Conservation (phyloP, 2,113 vertebrate species). For the Anolis carolinensis region DNA sequence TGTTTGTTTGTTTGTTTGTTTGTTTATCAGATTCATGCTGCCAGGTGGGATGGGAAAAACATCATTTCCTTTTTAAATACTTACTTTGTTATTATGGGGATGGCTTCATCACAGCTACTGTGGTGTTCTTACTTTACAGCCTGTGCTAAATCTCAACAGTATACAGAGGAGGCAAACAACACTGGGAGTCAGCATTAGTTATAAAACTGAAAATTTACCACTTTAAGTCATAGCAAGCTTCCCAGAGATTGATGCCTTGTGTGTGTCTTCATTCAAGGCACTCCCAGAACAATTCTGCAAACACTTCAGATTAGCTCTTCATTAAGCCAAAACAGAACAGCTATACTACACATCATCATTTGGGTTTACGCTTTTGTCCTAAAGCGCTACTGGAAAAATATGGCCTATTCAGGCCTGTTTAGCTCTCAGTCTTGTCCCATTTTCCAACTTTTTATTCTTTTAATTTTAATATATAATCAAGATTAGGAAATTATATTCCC, state of each 20-base stretch:
- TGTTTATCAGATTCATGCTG: neutral
- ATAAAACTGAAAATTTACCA: neutral
- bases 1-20: no score
- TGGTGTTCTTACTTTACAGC: neutral
- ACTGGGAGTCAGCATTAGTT: neutral
- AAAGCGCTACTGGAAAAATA: constrained; percentile 32
- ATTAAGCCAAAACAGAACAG: constrained; percentile 1
- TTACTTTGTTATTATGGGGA: neutral
- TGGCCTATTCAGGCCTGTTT: constrained; percentile 28
- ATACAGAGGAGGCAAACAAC: rapidly evolving
- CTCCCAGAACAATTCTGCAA: constrained; percentile 31
- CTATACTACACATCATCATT: neutral
- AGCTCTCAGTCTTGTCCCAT: constrained; percentile 49
- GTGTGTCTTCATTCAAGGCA: constrained; percentile 14
- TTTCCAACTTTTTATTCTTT: constrained; percentile 63
- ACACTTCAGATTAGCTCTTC: neutral
- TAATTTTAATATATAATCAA: constrained; percentile 72
- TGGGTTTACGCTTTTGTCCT: constrained; percentile 15
- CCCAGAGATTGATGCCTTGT: constrained; percentile 39
- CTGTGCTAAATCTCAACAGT: neutral
- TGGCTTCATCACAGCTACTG: neutral
- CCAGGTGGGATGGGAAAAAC: neutral
- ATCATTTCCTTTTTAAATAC: constrained; percentile 1
- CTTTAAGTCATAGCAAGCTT: constrained; percentile 26
- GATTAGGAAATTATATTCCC: constrained; percentile 67